phyloP scores from a whole-genome alignment of 1,140 invertebrate genomes.

The Lycorma delicatula region DNA sequence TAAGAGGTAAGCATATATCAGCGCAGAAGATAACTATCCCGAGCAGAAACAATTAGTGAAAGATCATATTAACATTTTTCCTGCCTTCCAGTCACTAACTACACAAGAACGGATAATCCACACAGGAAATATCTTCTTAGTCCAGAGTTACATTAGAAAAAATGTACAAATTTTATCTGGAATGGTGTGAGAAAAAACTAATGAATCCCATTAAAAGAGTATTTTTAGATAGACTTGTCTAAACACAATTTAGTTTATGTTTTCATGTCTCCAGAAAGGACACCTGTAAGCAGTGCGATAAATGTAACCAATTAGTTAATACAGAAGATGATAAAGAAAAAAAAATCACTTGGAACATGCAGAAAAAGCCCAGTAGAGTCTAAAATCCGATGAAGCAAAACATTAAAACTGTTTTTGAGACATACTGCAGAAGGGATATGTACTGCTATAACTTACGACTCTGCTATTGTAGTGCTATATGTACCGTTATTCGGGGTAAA shows the following conservation, averaged over 20 bases:
- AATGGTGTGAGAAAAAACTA: conserved; percentile 7
- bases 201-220: conserved; percentile 10
- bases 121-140: conserved; percentile 6
- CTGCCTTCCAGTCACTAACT: conserved; percentile 8
- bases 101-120: neutral
- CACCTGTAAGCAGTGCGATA: too few relatives aligned
- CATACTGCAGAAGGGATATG: too few relatives aligned
- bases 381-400: too few relatives aligned
- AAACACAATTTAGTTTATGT: conserved; percentile 10
- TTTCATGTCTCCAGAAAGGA: too few relatives aligned
- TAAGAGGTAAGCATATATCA: neutral
- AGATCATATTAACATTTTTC: conserved; percentile 10
- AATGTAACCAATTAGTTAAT: neutral
- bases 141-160: conserved; percentile 3
- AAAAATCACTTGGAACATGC: too few relatives aligned
- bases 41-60: conserved; percentile 10
- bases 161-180: conserved; percentile 9
- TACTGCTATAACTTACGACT: too few relatives aligned
- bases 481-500: too few relatives aligned
- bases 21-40: conserved; percentile 1
- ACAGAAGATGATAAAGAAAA: neutral
- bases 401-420: too few relatives aligned
- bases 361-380: too few relatives aligned
- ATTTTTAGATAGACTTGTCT: conserved; percentile 6
- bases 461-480: too few relatives aligned